Base-by-base conservation (phyloP, 2,797 vertebrate genomes). In the Xenops minutus region DNA sequence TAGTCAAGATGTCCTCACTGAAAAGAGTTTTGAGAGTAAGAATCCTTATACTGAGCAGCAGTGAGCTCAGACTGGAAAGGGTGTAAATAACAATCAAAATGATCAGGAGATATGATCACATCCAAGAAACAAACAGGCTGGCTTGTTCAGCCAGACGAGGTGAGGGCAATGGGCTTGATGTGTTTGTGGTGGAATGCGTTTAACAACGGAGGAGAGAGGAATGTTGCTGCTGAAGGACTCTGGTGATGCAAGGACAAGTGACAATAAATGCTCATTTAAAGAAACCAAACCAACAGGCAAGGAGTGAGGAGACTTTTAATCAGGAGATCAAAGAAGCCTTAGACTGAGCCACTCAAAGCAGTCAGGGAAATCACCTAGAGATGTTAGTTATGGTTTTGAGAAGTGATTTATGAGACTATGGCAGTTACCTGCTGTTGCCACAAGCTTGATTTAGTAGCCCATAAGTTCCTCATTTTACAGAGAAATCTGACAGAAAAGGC, bases 361-460 rank as follows among this genome's bases (percentile, higher is more conserved):
- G 39, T 58, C 66, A 27, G 13, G 87, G 93, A 91, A 83, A 68
- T 85, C 73, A 72, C 73, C n/a, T 36, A 29, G 32, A 63, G 30
- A 77, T 11, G 62, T 92, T 81, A 80, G 80, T 88, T 92, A 58
- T 41, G 67, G 14, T 69, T 91, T 69, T 32, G 22, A 68, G 54
- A 81, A 72, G 27, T 85, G 34, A 92, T 95, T 88, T 81, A 59
- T 24, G 48, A 69, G 36, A 32, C 2, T 2, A 6, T 67, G 66
- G 52, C 90, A 86, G 80, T 92, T 88, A 84, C 39, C 39, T 81
- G 72, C 90, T 73, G 43, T 84, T 94, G 69, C 74, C 88, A 75
- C 64, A 48, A 41, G 51, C 59, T 85, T 89, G 68, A 88, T 90
- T 90, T 94, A 83, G 61, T 62, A 68, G 62, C 58, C 78, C 4